Evolutionary conservation across 2,888 invertebrate genomes (phyloP).

Genomic region (Caenorhabditis auriculariae): DNA sequence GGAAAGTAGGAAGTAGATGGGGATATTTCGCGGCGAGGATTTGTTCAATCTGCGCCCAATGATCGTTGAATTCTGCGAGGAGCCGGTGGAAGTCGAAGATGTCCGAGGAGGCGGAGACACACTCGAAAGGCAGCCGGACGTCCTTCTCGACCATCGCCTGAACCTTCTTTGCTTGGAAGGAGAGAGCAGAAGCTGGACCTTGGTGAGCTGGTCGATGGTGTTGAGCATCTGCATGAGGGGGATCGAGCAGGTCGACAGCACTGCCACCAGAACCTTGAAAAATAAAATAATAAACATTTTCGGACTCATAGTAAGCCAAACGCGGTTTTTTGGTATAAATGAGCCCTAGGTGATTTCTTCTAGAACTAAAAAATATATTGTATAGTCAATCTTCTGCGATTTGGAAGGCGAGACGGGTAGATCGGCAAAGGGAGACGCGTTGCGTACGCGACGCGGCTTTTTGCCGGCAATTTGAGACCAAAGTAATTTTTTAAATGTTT

Average conservation of each 20-base stretch:
- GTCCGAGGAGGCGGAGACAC: conserved; percentile 15
- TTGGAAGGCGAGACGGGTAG: too few species aligned
- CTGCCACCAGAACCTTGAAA: conserved; percentile 16
- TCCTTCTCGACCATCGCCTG: conserved; percentile 13
- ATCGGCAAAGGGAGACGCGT: too few species aligned
- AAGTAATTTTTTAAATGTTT: not conserved
- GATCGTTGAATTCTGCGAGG: conserved; percentile 34
- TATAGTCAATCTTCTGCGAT: too few species aligned
- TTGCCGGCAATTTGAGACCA: too few species aligned
- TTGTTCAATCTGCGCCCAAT: conserved; percentile 20
- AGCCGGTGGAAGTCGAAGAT: conserved; percentile 31
- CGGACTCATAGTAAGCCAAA: too few species aligned
- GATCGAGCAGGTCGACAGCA: conserved; percentile 22
- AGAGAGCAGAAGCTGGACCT: too few species aligned
- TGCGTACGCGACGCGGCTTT: too few species aligned
- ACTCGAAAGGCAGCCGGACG: conserved; percentile 31
- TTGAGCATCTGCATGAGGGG: conserved; percentile 28
- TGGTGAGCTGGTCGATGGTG: conserved; percentile 23
- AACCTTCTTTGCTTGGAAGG: too few species aligned
- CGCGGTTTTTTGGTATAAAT: too few species aligned
- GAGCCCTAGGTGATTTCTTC: too few species aligned
- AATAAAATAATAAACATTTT: too few species aligned
- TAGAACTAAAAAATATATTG: too few species aligned
- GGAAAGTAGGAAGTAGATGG: conserved; percentile 14
- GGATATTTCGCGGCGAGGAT: conserved; percentile 11